A percentile compares a stretch with the other conserved stretches of the same genome.
Evolutionary conservation across 2,113 vertebrate species (phyloP).

Genomic region (Junco hyemalis): DNA sequence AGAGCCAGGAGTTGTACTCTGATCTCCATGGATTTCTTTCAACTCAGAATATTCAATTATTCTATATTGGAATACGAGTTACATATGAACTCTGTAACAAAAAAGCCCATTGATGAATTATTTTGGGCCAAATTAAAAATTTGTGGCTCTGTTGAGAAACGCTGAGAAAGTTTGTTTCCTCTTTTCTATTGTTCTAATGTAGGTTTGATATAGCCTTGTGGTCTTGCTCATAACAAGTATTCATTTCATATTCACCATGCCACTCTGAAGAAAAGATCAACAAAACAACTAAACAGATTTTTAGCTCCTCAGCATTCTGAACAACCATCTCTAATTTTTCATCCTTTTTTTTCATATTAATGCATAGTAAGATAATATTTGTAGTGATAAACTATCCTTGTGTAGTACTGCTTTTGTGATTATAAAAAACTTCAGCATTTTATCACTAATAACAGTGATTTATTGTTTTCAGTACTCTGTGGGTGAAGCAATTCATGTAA

Average conservation of each 20-base stretch:
- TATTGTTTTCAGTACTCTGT: neutral
- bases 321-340: neutral
- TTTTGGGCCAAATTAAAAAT: neutral
- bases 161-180: neutral
- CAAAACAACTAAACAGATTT: neutral
- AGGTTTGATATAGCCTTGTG: neutral
- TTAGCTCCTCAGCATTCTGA: neutral
- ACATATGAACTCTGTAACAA: neutral
- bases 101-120: accelerated
- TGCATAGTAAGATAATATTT: neutral
- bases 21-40: neutral
- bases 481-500: neutral
- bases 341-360: neutral
- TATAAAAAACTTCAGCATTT: neutral
- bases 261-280: neutral
- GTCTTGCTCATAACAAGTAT: neutral
- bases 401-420: neutral
- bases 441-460: slow-evolving; percentile 10
- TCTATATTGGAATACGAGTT: neutral
- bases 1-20: neutral
- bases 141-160: neutral
- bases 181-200: accelerated
- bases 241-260: neutral
- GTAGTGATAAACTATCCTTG: neutral
- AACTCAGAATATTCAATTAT: neutral